Evolutionary conservation across 2,113 vertebrate species (phyloP), one percentile per base, ranked within the genome.

Genomic region (Cyanoliseus patagonus): DNA sequence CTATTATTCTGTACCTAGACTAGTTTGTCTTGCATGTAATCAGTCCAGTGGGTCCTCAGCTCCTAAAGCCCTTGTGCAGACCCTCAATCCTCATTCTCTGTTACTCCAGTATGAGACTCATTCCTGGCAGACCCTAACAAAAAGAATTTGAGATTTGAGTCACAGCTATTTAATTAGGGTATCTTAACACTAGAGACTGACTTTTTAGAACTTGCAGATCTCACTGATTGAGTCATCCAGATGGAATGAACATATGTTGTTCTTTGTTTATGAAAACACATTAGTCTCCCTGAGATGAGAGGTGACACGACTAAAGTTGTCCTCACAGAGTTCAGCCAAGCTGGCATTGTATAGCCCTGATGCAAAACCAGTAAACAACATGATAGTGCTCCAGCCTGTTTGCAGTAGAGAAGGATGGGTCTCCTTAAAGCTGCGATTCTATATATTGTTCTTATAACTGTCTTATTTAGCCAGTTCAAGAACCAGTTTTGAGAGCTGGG

Each of bases 181-280:
- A 72, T 88, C 72, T 90, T 94, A 95, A 88, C 83, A 59, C 81
- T 67, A 93, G 46, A 90, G 42, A 14, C 57, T 78, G 92, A 92
- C 80, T 90, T 96, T 96, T 93, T 86, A 94, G 90, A 95, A 93
- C 88, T 93, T 86, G 90, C 79, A 81, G 83, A 81, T 95, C 88
- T 86, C 88, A 44, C 46, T 95, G 91, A 92, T 52, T 79, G 93
- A 96, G 66, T 94, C 92, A 96, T 92, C 95, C 95, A 95, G 94
- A 94, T 94, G 95, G 92, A 96, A 95, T 0, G 66, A 96, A 89
- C 90, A 95, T 96, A 96, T 96, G 95, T 84, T 96, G 61, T 84
- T 91, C 92, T 96, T 96, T 96, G 95, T 96, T 95, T 95, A 81
- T 83, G 80, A 94, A 95, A 96, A 88, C 69, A 62, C 57, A 72